These are phyloP conservation scores for Oncorhynchus masou DNA, from an alignment of 2,113 vertebrate species.

Conservation along the genomic window DNA sequence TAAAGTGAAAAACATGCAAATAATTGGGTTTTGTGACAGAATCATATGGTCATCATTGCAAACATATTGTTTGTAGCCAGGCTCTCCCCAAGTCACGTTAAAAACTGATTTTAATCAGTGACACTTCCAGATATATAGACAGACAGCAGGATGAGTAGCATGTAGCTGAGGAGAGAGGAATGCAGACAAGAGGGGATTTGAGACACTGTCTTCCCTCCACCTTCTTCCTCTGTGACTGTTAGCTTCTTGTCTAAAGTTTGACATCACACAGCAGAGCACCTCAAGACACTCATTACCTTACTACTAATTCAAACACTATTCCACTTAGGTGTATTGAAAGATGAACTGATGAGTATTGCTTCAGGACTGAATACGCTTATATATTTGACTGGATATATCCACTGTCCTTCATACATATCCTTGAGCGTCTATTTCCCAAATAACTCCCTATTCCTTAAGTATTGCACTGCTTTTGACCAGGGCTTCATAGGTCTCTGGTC, in stretches of 20 bases:
- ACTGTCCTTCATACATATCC: too few species aligned
- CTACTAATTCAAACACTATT: too few species aligned
- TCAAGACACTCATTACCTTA: too few species aligned
- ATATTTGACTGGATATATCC: too few species aligned
- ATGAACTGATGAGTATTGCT: too few species aligned
- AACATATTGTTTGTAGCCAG: conserved; percentile 60
- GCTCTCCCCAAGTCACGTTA: conserved; percentile 43
- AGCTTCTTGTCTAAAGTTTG: not conserved
- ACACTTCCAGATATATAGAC: conserved; percentile 46
- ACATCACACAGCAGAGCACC: not conserved
- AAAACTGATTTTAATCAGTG: conserved; percentile 58
- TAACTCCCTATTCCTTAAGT: too few species aligned
- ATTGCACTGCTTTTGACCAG: too few species aligned
- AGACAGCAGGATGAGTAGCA: not conserved
- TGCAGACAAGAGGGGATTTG: conserved; percentile 28
- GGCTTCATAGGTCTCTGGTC: too few species aligned
- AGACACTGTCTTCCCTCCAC: too few species aligned
- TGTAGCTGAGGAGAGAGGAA: conserved; percentile 24
- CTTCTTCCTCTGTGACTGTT: not conserved
- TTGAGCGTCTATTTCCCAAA: too few species aligned
- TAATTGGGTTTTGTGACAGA: conserved; percentile 50
- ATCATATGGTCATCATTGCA: conserved; percentile 50
- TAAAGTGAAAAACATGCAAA: conserved; percentile 56
- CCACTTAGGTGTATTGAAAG: too few species aligned
- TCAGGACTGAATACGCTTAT: too few species aligned